Evolutionary conservation across 2,797 vertebrate species (phyloP), one percentile per base, ranked within the genome.

Genomic region (Crocodylus rhombifer): DNA sequence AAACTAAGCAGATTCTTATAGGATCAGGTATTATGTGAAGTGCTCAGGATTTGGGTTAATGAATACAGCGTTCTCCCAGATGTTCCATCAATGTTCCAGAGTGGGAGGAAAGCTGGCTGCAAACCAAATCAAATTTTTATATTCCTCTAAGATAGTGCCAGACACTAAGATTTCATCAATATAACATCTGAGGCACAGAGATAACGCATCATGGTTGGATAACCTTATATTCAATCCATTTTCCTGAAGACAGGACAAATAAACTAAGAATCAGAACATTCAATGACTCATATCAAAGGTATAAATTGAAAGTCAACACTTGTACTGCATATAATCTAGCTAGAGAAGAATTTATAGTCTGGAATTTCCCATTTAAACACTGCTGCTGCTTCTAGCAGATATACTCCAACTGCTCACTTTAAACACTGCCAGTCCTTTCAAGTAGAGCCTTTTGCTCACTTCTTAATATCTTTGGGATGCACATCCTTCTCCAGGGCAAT

Each of bases 61-160:
- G 92, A 96, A 89, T 92, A 80, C 93, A 93, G 82, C 0, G 20
- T 94, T 95, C 92, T 96, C 97, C 95, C 97, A 96, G 96, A 96
- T 95, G 91, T 96, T 94, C 94, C 84, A 77, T 82, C 91, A 80
- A 42, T 90, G 95, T 93, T 96, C 96, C 96, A 94, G 94, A 97
- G 90, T 88, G 86, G 94, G 95, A 96, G 93, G 89, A 92, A 96
- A 96, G 87, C 93, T 97, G 97, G 96, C 95, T 85, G 51, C 63
- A 81, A 74, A 95, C 95, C 96, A 97, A 97, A 97, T 97, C 89
- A 91, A 91, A 94, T 96, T 95, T 96, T 96, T 93, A 78, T 93
- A 78, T 92, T 94, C 93, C 87, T 96, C 87, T 94, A 95, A 97
- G 94, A 96, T 88, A 94, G 90, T 87, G 93, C 95, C 97, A 96